Base-by-base conservation (phyloP, 2,888 invertebrate genomes). In the Schizotus pectinicornis region DNA sequence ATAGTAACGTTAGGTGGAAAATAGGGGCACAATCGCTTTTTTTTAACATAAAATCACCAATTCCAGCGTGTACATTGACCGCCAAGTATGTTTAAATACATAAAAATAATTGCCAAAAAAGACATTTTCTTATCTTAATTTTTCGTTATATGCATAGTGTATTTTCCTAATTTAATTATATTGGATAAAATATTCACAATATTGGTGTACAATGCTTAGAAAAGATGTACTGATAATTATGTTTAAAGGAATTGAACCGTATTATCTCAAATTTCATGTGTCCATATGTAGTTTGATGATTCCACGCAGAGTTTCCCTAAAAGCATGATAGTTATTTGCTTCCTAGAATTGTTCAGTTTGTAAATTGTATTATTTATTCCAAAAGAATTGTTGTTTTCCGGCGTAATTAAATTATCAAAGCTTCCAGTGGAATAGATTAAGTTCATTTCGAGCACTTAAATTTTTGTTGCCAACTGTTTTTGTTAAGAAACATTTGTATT, bases 161-260 rank as follows among this genome's bases (percentile, higher is more conserved):
- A 42, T 50, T 34, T 35, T 46, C 50, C 13, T 43, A 47, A 30
- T 49, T 58, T 37, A 57, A 43, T 51, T 43, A 51, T 48, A 60
- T 41, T 56, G 56, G 56, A 47, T 52, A 42, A 55, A 46, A 34
- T 42, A 33, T 38, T 56, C 55, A 55, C 50, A 54, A 57, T 52
- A 61, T 57, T 61, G 59, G 52, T 64, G 64, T 67, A 63, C 52
- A 61, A 62, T 52, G 57, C 62, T 67, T 65, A 66, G 67, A 58
- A 56, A 59, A 57, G n/a, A 42, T 50, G 60, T 66, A 64, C 61
- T 65, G 58, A 64, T 57, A 56, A 59, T 67, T 70, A 70, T 64
- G 65, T 68, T 70, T 68, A 67, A 70, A 69, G 70, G 69, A 71
- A 71, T 71, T 71, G 71, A 70, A 63, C 55, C 59, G 61, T 57